phyloP scores from a whole-genome alignment of 2,888 invertebrate genomes.

The Microdon myrmicae region DNA sequence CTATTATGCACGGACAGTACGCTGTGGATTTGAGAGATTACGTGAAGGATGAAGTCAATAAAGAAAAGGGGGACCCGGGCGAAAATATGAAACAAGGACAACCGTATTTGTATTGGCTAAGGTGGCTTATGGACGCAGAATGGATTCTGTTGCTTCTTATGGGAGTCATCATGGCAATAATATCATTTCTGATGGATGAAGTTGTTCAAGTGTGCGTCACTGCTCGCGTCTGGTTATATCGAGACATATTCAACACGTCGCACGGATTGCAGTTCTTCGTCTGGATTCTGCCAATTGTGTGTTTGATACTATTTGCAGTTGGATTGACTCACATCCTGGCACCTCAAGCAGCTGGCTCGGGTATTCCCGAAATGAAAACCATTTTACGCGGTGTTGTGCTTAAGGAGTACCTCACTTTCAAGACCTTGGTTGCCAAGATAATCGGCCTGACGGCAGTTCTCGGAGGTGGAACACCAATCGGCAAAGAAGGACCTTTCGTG shows the following conservation, averaged over 20 bases:
- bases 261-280: constrained; percentile 89
- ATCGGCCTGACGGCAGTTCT: constrained; percentile 94
- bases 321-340: constrained; percentile 96
- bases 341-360: constrained; percentile 97
- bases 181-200: constrained; percentile 93
- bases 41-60: constrained; percentile 89
- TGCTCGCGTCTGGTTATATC: constrained; percentile 92
- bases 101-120: constrained; percentile 72
- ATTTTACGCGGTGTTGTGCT: constrained; percentile 95
- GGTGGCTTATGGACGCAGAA: constrained; percentile 93
- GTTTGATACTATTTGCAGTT: constrained; percentile 93
- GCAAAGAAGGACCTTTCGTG: constrained; percentile 99
- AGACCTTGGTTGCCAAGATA: constrained; percentile 92
- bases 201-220: constrained; percentile 92
- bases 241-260: constrained; percentile 80
- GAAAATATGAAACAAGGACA: constrained; percentile 67
- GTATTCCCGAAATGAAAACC: constrained; percentile 99
- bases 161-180: constrained; percentile 91
- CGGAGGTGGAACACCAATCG: constrained; percentile 95
- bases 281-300: constrained; percentile 92
- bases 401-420: constrained; percentile 95
- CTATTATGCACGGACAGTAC: constrained; percentile 67
- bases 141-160: constrained; percentile 95
- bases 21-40: constrained; percentile 94
- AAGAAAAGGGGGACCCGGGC: constrained; percentile 71